Percentiles rank a stretch among this genome's conserved stretches.
phyloP scores from a whole-genome alignment of 2,888 invertebrate species.

The Macaria notata region DNA sequence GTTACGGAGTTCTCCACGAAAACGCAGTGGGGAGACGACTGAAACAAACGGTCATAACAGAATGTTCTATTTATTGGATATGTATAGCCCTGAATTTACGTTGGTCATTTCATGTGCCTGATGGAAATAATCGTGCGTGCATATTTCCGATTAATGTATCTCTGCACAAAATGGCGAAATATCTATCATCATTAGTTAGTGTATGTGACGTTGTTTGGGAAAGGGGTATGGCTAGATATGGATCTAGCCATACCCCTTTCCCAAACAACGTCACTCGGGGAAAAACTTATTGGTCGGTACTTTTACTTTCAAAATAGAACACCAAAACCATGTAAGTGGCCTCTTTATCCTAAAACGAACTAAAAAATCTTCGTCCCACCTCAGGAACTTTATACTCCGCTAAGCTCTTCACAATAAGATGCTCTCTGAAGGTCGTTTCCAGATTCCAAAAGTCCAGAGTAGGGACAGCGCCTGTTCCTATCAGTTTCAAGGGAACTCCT shows the following conservation, averaged over 20 bases:
- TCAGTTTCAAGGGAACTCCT: slow-evolving; percentile 72
- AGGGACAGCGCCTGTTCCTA: slow-evolving; percentile 81
- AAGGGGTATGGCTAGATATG: too few relatives aligned
- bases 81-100: not conserved
- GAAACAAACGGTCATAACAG: slow-evolving; percentile 29
- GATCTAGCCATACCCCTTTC: too few relatives aligned
- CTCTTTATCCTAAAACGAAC: not conserved
- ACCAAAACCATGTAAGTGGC: not conserved
- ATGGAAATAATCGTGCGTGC: too few relatives aligned
- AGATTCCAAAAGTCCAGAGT: slow-evolving; percentile 80
- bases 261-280: too few relatives aligned
- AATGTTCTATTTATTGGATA: too few relatives aligned
- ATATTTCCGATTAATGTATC: too few relatives aligned
- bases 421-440: slow-evolving; percentile 82
- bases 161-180: too few relatives aligned
- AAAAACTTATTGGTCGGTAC: too few relatives aligned
- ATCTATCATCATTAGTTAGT: too few relatives aligned
- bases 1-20: slow-evolving; percentile 72
- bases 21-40: slow-evolving; percentile 72
- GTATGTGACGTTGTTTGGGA: too few relatives aligned
- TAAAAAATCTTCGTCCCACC: slow-evolving; percentile 40
- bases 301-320: too few relatives aligned
- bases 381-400: slow-evolving; percentile 76
- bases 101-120: not conserved
- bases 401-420: slow-evolving; percentile 78